A percentile compares a stretch with the other conserved stretches of the same genome.
These are phyloP conservation scores for Drosophila tristis DNA, from an alignment of 1,140 invertebrate species.

Conservation along the genomic window DNA sequence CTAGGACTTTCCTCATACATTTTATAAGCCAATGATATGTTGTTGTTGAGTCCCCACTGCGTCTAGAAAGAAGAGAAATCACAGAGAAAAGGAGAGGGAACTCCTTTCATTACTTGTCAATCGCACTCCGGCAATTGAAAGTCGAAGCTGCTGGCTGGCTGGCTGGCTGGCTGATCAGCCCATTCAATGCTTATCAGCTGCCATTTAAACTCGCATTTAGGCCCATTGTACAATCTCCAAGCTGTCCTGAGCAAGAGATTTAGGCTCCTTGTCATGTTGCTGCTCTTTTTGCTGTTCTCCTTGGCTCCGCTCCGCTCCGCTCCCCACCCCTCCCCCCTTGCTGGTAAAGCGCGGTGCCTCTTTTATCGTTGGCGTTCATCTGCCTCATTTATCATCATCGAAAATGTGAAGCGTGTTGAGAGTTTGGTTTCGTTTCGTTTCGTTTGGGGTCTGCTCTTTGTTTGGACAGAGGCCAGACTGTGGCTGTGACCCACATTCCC, in stretches of 20 bases:
- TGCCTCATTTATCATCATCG: constrained; percentile 67
- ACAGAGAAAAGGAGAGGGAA: background rate
- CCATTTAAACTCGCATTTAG: constrained; percentile 64
- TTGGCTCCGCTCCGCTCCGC: constrained; percentile 10
- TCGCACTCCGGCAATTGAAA: constrained; percentile 37
- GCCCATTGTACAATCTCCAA: constrained; percentile 50
- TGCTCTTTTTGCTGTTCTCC: constrained; percentile 17
- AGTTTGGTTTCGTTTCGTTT: constrained; percentile 52
- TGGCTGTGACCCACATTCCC: constrained; percentile 55
- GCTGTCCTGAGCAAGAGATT: constrained; percentile 43
- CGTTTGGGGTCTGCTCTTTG: constrained; percentile 57
- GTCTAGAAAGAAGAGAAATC: too few species aligned
- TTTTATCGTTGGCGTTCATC: constrained; percentile 64
- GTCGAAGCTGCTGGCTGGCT: constrained; percentile 14
- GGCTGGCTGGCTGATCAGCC: constrained; percentile 27
- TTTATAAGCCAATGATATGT: too few species aligned
- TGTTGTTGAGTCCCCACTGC: too few species aligned
- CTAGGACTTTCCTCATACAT: too few species aligned
- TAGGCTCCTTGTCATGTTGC: constrained; percentile 36
- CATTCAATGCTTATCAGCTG: constrained; percentile 60
- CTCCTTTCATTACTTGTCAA: constrained; percentile 1
- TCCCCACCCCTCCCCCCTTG: constrained; percentile 17
- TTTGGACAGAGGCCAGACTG: constrained; percentile 55
- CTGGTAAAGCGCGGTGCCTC: constrained; percentile 28
- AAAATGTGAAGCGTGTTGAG: constrained; percentile 64